Evolutionary conservation across 2,113 vertebrate genomes (phyloP).

Genomic region (Crotalus helleri): DNA sequence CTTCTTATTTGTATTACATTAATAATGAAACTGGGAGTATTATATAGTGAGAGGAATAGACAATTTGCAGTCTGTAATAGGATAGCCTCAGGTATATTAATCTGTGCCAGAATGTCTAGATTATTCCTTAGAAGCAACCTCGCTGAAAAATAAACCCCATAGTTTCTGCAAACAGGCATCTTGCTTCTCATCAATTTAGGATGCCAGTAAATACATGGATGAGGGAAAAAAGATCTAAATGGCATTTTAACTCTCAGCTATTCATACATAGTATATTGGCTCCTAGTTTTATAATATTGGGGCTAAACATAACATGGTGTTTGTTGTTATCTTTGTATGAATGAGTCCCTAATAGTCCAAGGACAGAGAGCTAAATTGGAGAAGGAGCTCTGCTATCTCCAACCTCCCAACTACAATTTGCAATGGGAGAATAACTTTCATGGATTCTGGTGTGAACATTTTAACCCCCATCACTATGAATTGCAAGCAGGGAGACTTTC

Average conservation of each 20-base stretch:
- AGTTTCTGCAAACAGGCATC: background rate
- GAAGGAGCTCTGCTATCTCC: background rate
- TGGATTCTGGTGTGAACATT: background rate
- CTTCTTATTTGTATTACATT: background rate
- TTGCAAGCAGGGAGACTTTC: background rate
- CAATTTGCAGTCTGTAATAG: background rate
- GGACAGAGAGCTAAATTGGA: background rate
- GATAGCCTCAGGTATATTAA: background rate
- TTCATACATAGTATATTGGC: background rate
- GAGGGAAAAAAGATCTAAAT: background rate
- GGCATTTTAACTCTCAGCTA: background rate
- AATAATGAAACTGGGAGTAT: background rate
- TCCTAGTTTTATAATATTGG: background rate
- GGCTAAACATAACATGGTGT: background rate
- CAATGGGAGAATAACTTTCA: background rate
- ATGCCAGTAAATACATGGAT: background rate
- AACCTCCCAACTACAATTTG: background rate
- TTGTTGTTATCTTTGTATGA: background rate
- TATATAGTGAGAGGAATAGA: background rate
- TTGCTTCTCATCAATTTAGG: background rate
- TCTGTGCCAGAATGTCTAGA: background rate
- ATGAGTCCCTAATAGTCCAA: background rate
- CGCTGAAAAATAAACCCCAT: background rate
- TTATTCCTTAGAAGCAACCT: background rate
- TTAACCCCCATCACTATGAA: background rate